Percentiles rank a stretch among this genome's conserved stretches.
These are phyloP conservation scores for Acanthurus leucopareius DNA, from an alignment of 2,797 vertebrate genomes.

Conservation along the genomic window DNA sequence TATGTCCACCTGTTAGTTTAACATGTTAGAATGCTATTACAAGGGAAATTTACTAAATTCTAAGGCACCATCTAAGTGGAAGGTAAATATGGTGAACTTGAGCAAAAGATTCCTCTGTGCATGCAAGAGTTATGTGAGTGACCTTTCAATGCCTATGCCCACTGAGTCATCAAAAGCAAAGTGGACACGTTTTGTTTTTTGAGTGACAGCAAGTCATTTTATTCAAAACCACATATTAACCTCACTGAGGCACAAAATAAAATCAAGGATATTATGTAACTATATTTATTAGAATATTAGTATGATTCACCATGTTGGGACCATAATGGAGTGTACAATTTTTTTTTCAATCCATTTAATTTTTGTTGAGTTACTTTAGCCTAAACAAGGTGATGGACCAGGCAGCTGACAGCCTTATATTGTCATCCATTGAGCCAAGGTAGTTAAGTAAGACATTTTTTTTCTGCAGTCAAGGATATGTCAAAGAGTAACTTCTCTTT, in stretches of 20 bases:
- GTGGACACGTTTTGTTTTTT: too few relatives aligned
- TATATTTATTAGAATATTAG: background rate
- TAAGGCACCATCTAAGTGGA: too few relatives aligned
- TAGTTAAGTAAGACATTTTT: conserved; percentile 13
- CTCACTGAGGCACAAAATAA: background rate
- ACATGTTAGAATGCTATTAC: background rate
- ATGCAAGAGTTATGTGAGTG: too few relatives aligned
- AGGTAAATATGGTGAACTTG: too few relatives aligned
- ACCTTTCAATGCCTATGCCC: too few relatives aligned
- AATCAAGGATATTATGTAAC: too few relatives aligned
- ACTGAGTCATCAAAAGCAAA: too few relatives aligned
- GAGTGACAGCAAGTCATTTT: background rate
- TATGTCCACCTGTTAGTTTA: background rate
- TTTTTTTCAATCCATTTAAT: background rate
- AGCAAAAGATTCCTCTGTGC: too few relatives aligned
- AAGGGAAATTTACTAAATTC: too few relatives aligned
- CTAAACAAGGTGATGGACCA: background rate
- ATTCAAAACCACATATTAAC: background rate
- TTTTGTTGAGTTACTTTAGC: background rate
- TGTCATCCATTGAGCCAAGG: background rate
- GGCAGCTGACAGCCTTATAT: background rate
- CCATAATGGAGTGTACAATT: background rate
- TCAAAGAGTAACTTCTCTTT: conserved; percentile 7
- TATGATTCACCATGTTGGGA: background rate
- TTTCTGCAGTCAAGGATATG: background rate